phyloP scores from a whole-genome alignment of 2,797 vertebrate species.

The Sebastolobus altivelis region DNA sequence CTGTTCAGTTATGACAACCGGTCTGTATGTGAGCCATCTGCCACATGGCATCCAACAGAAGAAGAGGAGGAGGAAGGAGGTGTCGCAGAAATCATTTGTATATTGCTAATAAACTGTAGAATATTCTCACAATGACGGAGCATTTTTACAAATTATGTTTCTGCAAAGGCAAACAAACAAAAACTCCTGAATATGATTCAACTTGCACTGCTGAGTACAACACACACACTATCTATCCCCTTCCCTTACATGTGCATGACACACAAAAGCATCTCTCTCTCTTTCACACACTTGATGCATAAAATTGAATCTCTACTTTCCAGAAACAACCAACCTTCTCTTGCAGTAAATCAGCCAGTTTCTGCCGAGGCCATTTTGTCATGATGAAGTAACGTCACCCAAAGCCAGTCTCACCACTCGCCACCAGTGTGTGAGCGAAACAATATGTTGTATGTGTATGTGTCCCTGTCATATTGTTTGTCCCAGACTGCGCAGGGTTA shows the following conservation, averaged over 20 bases:
- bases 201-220: neutral
- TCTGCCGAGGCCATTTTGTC: slow-evolving; percentile 67
- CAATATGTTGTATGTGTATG: slow-evolving; percentile 31
- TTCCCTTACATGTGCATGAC: neutral
- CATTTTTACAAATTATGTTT: neutral
- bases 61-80: slow-evolving; percentile 14
- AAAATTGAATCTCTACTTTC: slow-evolving; percentile 12
- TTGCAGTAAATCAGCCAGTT: slow-evolving; percentile 67
- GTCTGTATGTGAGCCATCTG: slow-evolving; percentile 17
- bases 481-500: slow-evolving; percentile 60
- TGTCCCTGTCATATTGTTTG: slow-evolving; percentile 63
- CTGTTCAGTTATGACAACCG: slow-evolving; percentile 6
- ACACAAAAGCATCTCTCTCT: neutral
- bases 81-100: neutral
- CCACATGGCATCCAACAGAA: slow-evolving; percentile 16
- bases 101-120: neutral
- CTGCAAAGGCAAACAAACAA: slow-evolving; percentile 5
- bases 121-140: neutral
- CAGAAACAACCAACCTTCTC: slow-evolving; percentile 74
- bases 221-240: neutral
- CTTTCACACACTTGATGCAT: neutral
- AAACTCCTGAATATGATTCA: neutral
- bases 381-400: slow-evolving; percentile 60
- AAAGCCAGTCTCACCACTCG: slow-evolving; percentile 29
- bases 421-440: slow-evolving; percentile 4